Conservation (phyloP, 2,113 vertebrate species). For the Apistogramma diplotaenia region DNA sequence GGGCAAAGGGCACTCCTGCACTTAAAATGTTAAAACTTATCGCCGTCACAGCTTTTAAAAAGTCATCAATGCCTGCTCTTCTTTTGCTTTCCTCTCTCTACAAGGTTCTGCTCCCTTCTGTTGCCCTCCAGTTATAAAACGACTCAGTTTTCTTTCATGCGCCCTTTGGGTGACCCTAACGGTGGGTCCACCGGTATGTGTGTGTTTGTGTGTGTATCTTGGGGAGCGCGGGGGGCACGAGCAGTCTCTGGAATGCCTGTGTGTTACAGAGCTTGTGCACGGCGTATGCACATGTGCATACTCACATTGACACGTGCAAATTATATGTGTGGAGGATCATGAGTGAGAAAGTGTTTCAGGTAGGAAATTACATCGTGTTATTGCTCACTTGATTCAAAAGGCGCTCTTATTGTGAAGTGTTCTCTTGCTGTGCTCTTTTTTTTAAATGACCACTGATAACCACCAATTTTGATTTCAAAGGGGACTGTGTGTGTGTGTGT, state of each 20-base stretch:
- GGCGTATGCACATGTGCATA: background rate
- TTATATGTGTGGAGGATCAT: background rate
- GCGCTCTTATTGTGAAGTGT: slow-evolving; percentile 29
- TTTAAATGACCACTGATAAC: slow-evolving; percentile 25
- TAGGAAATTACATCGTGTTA: background rate
- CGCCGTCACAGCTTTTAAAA: background rate
- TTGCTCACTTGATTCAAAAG: slow-evolving; percentile 23
- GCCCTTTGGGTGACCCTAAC: slow-evolving; percentile 52
- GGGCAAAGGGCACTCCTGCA: background rate
- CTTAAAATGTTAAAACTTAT: background rate
- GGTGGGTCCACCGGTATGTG: slow-evolving; percentile 46
- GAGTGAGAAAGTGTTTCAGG: background rate
- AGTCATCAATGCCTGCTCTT: background rate
- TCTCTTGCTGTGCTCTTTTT: slow-evolving; percentile 25
- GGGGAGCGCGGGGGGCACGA: background rate
- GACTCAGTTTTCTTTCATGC: slow-evolving; percentile 31
- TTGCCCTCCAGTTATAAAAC: slow-evolving; percentile 38
- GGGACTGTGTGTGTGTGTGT: no score
- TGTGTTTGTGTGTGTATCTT: slow-evolving; percentile 9
- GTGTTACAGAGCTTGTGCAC: background rate
- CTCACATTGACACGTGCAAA: background rate
- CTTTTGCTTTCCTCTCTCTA: slow-evolving; percentile 5
- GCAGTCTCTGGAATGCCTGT: slow-evolving; percentile 53
- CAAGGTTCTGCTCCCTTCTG: slow-evolving; percentile 6
- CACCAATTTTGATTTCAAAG: background rate